A percentile compares a stretch with the other conserved stretches of the same genome.
These are phyloP conservation scores for Cotesia typhae DNA, from an alignment of 1,140 invertebrate genomes.

Conservation along the genomic window DNA sequence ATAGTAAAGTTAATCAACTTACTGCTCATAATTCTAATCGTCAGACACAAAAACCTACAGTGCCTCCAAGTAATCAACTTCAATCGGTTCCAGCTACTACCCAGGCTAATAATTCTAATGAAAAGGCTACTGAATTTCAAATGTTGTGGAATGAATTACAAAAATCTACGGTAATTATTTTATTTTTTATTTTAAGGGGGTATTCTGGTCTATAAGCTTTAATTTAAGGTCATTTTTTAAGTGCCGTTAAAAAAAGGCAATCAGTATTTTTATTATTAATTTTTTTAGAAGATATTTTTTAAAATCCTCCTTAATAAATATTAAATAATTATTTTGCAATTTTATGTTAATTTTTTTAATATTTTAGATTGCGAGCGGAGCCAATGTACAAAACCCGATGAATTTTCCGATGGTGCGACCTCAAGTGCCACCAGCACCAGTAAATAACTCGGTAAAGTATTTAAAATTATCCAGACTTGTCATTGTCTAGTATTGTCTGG, in stretches of 20 bases:
- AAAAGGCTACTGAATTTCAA: constrained; percentile 53
- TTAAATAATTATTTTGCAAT: too few species aligned
- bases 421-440: constrained; percentile 20
- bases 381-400: not conserved
- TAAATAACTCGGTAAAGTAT: not conserved
- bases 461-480: too few species aligned
- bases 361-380: not conserved
- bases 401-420: constrained; percentile 7
- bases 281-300: too few species aligned
- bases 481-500: constrained; percentile 21
- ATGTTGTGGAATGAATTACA: constrained; percentile 60
- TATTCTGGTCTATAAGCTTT: too few species aligned
- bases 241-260: too few species aligned
- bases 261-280: too few species aligned
- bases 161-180: constrained; percentile 44
- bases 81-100: not conserved
- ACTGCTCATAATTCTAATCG: not conserved
- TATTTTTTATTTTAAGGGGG: not conserved
- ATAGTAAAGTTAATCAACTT: not conserved
- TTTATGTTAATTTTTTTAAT: not conserved
- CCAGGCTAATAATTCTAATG: constrained; percentile 2
- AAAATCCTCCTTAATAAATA: too few species aligned
- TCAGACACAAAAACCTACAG: not conserved
- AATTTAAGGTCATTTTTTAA: too few species aligned
- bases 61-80: not conserved